Evolutionary conservation across 2,888 invertebrate genomes (phyloP).

Genomic region (Euzophera pinguis): DNA sequence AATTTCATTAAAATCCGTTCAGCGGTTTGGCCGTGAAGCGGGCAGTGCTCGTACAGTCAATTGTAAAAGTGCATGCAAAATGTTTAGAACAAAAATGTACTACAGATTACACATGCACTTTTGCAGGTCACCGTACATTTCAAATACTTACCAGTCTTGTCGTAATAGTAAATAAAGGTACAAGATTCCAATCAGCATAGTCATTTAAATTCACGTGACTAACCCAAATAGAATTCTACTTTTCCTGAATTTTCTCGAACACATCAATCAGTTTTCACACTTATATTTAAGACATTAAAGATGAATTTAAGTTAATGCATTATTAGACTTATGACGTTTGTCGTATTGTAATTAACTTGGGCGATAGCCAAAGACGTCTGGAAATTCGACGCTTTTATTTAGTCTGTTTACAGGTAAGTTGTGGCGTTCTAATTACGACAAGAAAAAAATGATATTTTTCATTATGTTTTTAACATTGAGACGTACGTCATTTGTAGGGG

Average conservation of each 20-base stretch:
- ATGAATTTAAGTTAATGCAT: background rate
- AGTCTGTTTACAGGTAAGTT: background rate
- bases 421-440: background rate
- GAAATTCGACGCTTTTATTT: background rate
- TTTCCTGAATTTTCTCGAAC: background rate
- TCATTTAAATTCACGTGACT: slow-evolving; percentile 19
- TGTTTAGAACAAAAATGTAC: too few relatives aligned
- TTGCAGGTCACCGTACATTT: too few relatives aligned
- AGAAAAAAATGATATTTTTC: background rate
- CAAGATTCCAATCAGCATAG: slow-evolving; percentile 13
- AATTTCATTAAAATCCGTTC: too few relatives aligned
- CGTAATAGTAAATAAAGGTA: slow-evolving; percentile 11
- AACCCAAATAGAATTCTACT: background rate
- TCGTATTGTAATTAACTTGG: background rate
- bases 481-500: too few relatives aligned
- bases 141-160: too few relatives aligned
- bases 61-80: too few relatives aligned
- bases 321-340: background rate
- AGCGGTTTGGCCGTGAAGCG: too few relatives aligned
- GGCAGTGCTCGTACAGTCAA: too few relatives aligned
- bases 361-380: slow-evolving; percentile 4
- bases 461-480: too few relatives aligned
- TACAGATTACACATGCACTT: too few relatives aligned
- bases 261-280: background rate
- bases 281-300: background rate